Base-by-base conservation (phyloP, 2,113 vertebrate species). In the Phylloscopus trochilus region DNA sequence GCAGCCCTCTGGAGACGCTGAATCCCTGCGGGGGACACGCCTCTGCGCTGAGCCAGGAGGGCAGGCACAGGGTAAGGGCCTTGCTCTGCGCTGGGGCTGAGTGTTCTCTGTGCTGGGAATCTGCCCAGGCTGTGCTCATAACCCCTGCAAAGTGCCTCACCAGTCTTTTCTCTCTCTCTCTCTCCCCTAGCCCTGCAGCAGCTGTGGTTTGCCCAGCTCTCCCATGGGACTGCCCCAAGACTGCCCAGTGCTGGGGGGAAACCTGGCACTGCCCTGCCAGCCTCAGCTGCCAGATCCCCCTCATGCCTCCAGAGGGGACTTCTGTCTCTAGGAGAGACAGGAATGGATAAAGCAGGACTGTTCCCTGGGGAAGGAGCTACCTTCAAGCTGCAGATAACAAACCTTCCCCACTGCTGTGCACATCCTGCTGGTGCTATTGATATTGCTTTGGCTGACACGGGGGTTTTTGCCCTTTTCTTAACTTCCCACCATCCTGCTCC, bases 301-400 rank as follows among this genome's bases (percentile, higher is more conserved):
- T 64, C 47, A 24, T 1, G 41, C 94, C n/a, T 97, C 98, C 96
- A 94, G 84, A 13, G 52, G 96, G 12, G 95, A 96, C 74, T 98
- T 97, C 81, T 97, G 96, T 66, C 95, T 98, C 77, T 98, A 97
- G 97, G 30, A 30, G 39, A 67, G 33, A 30, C 44, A 23, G 22
- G 51, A 13, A 9, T 16, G 39, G 79, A 73, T 59, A 51, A 39
- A 87, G 43, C 46, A 49, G 64, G 43, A 56, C 60, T 46, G 6
- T 31, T 77, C 66, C 20, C 35, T 27, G 33, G 39, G 24, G 27
- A 78, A 75, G 52, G 33, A 85, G 26, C 44, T 76, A 3, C 83
- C 46, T 79, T 83, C 33, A 35, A 83, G 49, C 20, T 86, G 44
- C 43, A 26, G 27, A 75, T 35, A 18, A 28, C 31, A 58, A 58